Evolutionary conservation across 1,140 invertebrate genomes (phyloP).

Genomic region (Helicorthomorpha holstii): DNA sequence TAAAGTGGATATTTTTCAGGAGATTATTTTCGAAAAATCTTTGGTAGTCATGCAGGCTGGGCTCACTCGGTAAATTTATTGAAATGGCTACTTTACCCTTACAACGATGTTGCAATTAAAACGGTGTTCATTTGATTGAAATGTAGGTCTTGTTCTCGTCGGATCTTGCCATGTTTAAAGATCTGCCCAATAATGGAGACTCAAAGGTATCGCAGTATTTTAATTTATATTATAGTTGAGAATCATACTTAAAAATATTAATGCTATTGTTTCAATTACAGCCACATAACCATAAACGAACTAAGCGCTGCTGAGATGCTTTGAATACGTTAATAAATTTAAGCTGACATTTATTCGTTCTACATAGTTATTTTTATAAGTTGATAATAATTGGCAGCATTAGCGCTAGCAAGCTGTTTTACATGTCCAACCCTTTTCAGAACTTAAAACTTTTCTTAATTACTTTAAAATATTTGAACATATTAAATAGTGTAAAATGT

Average conservation of each 20-base stretch:
- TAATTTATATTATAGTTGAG: not conserved
- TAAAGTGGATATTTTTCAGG: too few relatives aligned
- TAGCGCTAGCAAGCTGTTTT: too few relatives aligned
- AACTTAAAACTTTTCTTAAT: too few relatives aligned
- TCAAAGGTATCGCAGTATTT: too few relatives aligned
- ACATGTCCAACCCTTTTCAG: too few relatives aligned
- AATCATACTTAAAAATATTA: not conserved
- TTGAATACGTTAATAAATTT: not conserved
- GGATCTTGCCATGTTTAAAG: not conserved
- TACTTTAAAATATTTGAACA: too few relatives aligned
- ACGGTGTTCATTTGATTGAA: not conserved
- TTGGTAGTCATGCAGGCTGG: slow-evolving; percentile 83
- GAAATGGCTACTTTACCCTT: not conserved
- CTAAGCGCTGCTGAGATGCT: not conserved
- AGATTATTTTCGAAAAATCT: slow-evolving; percentile 56
- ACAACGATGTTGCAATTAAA: not conserved
- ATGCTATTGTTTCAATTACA: not conserved
- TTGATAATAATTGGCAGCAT: too few relatives aligned
- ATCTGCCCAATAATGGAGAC: too few relatives aligned
- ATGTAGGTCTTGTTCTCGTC: not conserved
- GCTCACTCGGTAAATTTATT: slow-evolving; percentile 57
- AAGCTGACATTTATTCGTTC: not conserved
- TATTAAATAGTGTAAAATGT: too few relatives aligned
- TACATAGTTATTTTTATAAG: too few relatives aligned
- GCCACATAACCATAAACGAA: not conserved